Evolutionary conservation across 2,797 vertebrate species (phyloP).

Genomic region (Leucoraja ocellata): DNA sequence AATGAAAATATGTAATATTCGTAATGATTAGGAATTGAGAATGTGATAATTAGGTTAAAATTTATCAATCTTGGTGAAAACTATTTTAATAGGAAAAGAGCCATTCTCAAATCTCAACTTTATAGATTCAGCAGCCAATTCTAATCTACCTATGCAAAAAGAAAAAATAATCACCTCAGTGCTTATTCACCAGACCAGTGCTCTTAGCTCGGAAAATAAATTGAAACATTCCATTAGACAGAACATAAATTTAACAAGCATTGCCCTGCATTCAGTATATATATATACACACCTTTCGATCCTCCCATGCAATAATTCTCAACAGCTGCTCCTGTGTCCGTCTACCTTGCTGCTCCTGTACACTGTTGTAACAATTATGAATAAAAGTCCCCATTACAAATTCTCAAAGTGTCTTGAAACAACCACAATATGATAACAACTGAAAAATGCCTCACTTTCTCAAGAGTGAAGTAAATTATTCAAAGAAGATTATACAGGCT

Average conservation of each 20-base stretch:
- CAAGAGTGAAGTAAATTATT: neutral
- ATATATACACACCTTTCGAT: neutral
- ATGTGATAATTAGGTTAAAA: too few relatives aligned
- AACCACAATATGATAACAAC: neutral
- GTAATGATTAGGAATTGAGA: neutral
- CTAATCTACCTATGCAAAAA: neutral
- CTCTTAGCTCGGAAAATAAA: neutral
- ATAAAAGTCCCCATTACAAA: neutral
- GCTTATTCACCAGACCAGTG: neutral
- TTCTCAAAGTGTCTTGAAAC: neutral
- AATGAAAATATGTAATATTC: neutral
- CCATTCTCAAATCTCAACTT: neutral
- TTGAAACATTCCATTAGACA: neutral
- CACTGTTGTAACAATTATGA: slow-evolving; percentile 10
- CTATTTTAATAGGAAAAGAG: neutral
- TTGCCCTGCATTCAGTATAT: slow-evolving; percentile 18
- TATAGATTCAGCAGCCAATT: neutral
- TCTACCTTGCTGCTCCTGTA: slow-evolving; percentile 7
- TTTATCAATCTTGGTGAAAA: neutral
- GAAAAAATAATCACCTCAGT: neutral
- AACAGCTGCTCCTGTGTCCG: neutral
- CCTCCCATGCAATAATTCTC: neutral
- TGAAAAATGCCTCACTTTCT: neutral
- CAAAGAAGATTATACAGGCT: too few relatives aligned
- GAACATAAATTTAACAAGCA: neutral